A percentile compares a stretch with the other conserved stretches of the same genome.
Conservation (phyloP, 2,888 invertebrate species). For the Halictus quadricinctus region DNA sequence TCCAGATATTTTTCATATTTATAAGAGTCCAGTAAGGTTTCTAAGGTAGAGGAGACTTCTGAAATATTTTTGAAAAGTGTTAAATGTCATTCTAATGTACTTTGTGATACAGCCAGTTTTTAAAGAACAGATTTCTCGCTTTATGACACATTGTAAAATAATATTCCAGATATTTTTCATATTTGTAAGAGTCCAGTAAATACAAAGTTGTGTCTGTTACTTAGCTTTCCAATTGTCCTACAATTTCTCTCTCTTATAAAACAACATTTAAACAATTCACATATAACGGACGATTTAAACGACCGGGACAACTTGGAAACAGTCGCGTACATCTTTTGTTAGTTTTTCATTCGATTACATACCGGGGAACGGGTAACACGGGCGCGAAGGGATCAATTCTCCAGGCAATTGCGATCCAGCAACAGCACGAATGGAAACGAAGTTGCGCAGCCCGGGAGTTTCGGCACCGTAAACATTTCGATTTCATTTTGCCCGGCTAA, state of each 20-base stretch:
- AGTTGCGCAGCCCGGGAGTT: not conserved
- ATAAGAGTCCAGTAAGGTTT: not conserved
- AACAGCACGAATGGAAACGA: not conserved
- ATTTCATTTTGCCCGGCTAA: constrained; percentile 57
- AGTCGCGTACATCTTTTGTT: not conserved
- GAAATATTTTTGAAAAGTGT: no score
- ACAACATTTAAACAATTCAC: not conserved
- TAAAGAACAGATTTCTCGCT: not conserved
- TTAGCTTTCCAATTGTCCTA: not conserved
- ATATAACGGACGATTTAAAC: not conserved
- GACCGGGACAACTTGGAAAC: not conserved
- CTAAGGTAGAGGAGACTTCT: no score
- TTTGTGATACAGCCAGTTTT: not conserved
- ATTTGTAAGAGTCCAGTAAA: not conserved
- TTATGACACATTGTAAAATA: not conserved
- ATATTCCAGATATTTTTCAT: not conserved
- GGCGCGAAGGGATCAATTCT: constrained; percentile 3
- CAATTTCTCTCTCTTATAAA: not conserved
- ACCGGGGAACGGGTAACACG: not conserved
- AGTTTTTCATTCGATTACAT: constrained; percentile 4
- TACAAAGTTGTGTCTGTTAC: not conserved
- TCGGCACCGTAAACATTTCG: constrained; percentile 41
- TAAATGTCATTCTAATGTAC: no score
- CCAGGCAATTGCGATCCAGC: not conserved
- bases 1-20: not conserved